Conservation (phyloP, 2,888 invertebrate genomes). For the Odontocolon sp. region DNA sequence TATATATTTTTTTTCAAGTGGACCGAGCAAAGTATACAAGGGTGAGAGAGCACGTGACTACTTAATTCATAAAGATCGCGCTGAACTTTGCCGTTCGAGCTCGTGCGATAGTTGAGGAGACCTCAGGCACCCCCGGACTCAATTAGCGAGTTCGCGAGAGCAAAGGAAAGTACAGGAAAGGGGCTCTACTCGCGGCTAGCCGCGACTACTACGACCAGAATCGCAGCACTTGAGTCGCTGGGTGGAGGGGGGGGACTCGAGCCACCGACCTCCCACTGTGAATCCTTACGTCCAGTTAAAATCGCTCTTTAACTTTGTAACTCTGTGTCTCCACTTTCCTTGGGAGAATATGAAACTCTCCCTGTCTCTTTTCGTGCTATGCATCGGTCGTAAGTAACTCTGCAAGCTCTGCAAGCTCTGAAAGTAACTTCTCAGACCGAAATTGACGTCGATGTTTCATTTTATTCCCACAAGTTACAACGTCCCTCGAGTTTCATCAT, state of each 20-base stretch:
- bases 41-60: constrained; percentile 1
- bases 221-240: not conserved
- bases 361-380: not conserved
- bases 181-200: not conserved
- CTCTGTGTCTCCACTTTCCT: constrained; percentile 32
- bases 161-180: not conserved
- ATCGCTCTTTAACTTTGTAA: constrained; percentile 42
- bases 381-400: not conserved
- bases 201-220: not conserved
- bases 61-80: constrained; percentile 36
- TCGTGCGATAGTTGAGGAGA: constrained; percentile 23
- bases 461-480: not conserved
- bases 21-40: not conserved
- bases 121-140: constrained; percentile 44
- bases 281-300: not conserved
- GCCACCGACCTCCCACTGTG: not conserved
- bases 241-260: not conserved
- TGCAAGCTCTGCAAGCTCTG: too few relatives aligned
- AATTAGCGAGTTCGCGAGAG: constrained; percentile 55
- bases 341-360: constrained; percentile 27
- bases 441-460: constrained; percentile 12
- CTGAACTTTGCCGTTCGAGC: constrained; percentile 15
- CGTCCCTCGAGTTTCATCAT: constrained; percentile 35
- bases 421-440: too few relatives aligned
- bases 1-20: not conserved